A percentile compares a stretch with the other conserved stretches of the same genome.
These are phyloP conservation scores for Nemopilema nomurai DNA, from an alignment of 30 jellyfish, hydroid and myxozoan species.

Conservation along the genomic window DNA sequence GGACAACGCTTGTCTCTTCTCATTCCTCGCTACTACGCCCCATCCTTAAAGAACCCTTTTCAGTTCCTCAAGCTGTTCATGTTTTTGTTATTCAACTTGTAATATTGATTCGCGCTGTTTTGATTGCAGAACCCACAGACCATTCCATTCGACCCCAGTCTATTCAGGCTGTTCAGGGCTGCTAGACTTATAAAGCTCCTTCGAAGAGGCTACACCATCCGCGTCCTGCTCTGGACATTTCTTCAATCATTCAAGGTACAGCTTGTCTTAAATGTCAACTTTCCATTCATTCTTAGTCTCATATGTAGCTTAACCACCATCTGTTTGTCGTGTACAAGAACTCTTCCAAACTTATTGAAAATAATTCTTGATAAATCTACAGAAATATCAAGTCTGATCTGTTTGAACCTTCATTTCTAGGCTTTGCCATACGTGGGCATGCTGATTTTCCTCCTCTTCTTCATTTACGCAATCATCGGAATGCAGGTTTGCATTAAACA, in stretches of 20 bases:
- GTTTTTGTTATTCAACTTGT: neutral
- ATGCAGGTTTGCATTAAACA: conserved; percentile 84
- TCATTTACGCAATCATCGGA: conserved; percentile 96
- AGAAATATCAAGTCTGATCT: no score
- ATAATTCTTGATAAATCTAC: no score
- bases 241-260: conserved; percentile 96
- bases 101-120: neutral
- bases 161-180: conserved; percentile 96
- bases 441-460: conserved; percentile 91
- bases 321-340: no score
- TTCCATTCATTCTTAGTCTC: no score
- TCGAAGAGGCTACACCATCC: conserved; percentile 97
- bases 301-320: no score
- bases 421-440: conserved; percentile 98
- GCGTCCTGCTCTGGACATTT: conserved; percentile 97
- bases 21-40: no score
- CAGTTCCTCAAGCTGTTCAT: no score
- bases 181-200: conserved; percentile 92
- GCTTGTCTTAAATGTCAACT: no score
- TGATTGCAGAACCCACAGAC: conserved; percentile 53
- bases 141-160: conserved; percentile 98
- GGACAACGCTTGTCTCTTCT: no score
- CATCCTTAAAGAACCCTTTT: no score
- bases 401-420: conserved; percentile 35
- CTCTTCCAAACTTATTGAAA: no score